Evolutionary conservation across 2,888 invertebrate species (phyloP), one percentile per base, ranked within the genome.

Genomic region (Epiblema foenella): DNA sequence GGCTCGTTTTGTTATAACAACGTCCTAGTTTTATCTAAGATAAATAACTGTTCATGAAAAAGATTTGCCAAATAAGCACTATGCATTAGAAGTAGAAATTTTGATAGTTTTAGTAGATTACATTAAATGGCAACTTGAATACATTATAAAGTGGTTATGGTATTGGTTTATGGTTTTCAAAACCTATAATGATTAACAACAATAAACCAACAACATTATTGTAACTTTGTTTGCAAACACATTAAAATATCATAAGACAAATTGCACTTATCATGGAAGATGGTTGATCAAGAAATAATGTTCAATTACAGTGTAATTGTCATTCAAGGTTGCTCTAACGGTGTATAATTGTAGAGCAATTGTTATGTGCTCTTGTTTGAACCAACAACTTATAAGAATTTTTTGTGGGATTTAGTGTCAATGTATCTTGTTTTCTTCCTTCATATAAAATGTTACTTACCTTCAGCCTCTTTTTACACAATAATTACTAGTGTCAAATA

Each of bases 251-350:
- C 56, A 54, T 57, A 18, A 33, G 20, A 54, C 29, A 68, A 54
- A 54, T 17, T 54, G 52, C 15, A 39, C 18, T 18, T 24, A 65
- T 24, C 70, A 66, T 60, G 54, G 59, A 33, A 42, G 18, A 59
- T 66, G 37, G 54, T 11, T 59, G 52, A 74, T 74, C 65, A 60
- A 52, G 65, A 68, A 68, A 72, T 75, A 64, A 77, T 75, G 73
- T 77, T 76, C 75, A 77, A 75, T 76, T 77, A 74, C 64, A 58
- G 68, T 73, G 68, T 76, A 78, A 78, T 77, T 78, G 77, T 73
- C 75, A 75, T 76, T 75, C 76, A 74, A 72, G 75, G 75, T 74
- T 64, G 49, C 17, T 60, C 56, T 60, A 62, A 66, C 62, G 60
- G 60, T 59, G 65, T 70, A 37, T 66, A 56, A 66, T 71, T 60